phyloP scores from a whole-genome alignment of 2,113 vertebrate genomes.

The Taurulus bubalis region DNA sequence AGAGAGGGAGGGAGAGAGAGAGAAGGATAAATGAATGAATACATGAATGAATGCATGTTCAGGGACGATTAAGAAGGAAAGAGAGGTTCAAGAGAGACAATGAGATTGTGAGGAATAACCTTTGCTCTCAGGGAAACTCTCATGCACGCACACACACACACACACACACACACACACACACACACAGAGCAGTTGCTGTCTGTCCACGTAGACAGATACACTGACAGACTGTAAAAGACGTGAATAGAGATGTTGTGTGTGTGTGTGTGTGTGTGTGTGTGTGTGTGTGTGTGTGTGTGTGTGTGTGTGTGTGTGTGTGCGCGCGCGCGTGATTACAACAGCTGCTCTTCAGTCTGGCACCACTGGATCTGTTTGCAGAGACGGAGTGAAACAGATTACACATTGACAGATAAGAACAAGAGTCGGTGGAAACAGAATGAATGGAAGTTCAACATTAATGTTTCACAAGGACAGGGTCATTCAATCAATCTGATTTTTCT shows the following conservation, averaged over 20 bases:
- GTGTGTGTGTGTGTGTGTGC: constrained; percentile 15
- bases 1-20: too few relatives aligned
- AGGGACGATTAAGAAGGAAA: constrained; percentile 10
- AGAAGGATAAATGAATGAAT: background rate
- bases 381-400: constrained; percentile 25
- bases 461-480: background rate
- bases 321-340: constrained; percentile 27
- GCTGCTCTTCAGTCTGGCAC: constrained; percentile 49
- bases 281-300: constrained; percentile 2
- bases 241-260: constrained; percentile 11
- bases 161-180: constrained; percentile 19
- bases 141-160: constrained; percentile 21
- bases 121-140: constrained; percentile 20
- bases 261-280: constrained; percentile 10
- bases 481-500: background rate
- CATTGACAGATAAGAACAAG: constrained; percentile 27
- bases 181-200: constrained; percentile 1
- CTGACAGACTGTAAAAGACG: constrained; percentile 10
- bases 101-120: constrained; percentile 48
- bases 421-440: background rate
- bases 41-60: background rate
- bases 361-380: constrained; percentile 29
- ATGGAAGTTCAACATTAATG: background rate
- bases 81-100: background rate
- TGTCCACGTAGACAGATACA: background rate